Conservation (phyloP, 2,888 invertebrate species). For the Cancer borealis region DNA sequence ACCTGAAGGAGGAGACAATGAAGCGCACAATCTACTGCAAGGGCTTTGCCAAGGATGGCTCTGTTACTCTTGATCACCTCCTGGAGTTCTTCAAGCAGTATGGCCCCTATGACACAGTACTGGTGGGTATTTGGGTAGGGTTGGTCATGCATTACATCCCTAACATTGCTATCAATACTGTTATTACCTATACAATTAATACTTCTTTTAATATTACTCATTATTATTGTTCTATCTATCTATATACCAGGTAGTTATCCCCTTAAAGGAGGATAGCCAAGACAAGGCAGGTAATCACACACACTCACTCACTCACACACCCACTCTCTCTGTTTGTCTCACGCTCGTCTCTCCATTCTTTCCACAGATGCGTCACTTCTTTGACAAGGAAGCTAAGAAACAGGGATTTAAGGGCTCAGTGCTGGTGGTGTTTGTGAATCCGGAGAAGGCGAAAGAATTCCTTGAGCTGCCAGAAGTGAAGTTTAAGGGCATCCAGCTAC, state of each 20-base stretch:
- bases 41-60: conserved; percentile 87
- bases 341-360: not conserved
- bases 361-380: conserved; percentile 82
- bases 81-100: conserved; percentile 87
- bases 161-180: not conserved
- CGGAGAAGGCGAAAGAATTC: conserved; percentile 90
- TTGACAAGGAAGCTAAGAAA: conserved; percentile 84
- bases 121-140: conserved; percentile 78
- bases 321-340: not conserved
- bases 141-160: not conserved
- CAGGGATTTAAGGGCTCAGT: conserved; percentile 94
- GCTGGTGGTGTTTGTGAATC: conserved; percentile 90
- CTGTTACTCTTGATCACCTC: conserved; percentile 85
- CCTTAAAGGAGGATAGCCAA: too few species aligned
- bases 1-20: conserved; percentile 88
- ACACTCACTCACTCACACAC: not conserved
- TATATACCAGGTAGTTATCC: too few species aligned
- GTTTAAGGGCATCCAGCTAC: conserved; percentile 84
- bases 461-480: conserved; percentile 86
- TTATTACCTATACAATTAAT: too few species aligned
- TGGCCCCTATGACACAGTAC: conserved; percentile 86
- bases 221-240: too few species aligned
- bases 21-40: conserved; percentile 92
- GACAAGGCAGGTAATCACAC: too few species aligned
- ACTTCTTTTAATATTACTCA: too few species aligned